phyloP scores from a whole-genome alignment of 37 sponge, comb jelly and placozoan species.

The Sycon ciliatum region DNA sequence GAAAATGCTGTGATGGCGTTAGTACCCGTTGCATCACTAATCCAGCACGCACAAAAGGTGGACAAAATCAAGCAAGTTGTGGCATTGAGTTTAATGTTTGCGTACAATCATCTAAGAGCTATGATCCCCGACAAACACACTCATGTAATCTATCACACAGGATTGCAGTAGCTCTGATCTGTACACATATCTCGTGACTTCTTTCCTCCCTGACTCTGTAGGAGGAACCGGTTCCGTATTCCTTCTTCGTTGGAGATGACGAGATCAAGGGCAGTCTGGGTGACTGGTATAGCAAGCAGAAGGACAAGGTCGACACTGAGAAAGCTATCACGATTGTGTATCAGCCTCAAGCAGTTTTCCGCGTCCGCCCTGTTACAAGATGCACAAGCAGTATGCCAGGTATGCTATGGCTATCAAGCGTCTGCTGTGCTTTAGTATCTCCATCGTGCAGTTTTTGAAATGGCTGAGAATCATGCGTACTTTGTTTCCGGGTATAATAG shows the following conservation, averaged over 20 bases:
- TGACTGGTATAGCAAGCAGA: constrained; percentile 29
- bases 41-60: not conserved
- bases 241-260: constrained; percentile 61
- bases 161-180: not conserved
- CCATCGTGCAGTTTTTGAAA: not conserved
- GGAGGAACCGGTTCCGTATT: constrained; percentile 68
- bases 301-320: constrained; percentile 40
- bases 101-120: not conserved
- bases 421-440: not conserved
- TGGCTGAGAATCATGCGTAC: not conserved
- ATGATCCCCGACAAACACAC: not conserved
- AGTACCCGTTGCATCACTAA: too few species aligned
- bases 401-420: not conserved
- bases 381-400: constrained; percentile 86
- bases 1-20: too few species aligned
- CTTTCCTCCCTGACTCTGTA: not conserved
- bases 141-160: not conserved
- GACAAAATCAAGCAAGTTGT: not conserved
- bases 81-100: not conserved
- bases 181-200: not conserved
- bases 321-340: constrained; percentile 73
- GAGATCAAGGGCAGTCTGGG: constrained; percentile 47
- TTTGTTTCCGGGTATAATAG: not conserved
- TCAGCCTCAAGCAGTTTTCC: constrained; percentile 81
- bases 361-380: constrained; percentile 78